Base-by-base conservation (phyloP, 2,888 invertebrate species). In the Mayetiola destructor region DNA sequence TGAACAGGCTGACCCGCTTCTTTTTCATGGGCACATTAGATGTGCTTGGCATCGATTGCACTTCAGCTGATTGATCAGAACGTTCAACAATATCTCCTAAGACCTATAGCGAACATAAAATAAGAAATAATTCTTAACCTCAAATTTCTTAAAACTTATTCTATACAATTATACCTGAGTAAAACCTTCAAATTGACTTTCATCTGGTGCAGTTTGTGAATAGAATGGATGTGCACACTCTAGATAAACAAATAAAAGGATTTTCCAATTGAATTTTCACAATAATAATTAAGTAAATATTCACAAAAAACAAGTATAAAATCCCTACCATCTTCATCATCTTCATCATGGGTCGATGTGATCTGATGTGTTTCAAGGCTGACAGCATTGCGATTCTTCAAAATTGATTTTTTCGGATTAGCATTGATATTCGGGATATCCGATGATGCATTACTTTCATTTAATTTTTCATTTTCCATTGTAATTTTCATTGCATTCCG, bases 51-150 rank as follows among this genome's bases (percentile, higher is more conserved):
- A 32, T 32, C 32, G 32, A 32, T 32, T 12, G 32, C n/a, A n/a
- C n/a, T n/a, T n/a, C n/a, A n/a, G n/a, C n/a, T n/a, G 32, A 6
- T 32, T 32, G 2, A 39, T 2, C 39, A 18, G 2, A 5, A 6
- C 39, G 16, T 42, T 42, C 42, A 23, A 42, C 42, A 12, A 42
- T 42, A n/a, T 42, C 42, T 12, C 42, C 42, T n/a, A 42, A 42
- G 14, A 42, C 42, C 42, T 42, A 18, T 16, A 36, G 16, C 20
- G 12, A 12, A 37, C 12, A 37, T 5, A 37, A 37, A 37, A n/a
- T 9, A 32, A 32, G 8, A 32, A 32, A 32, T 12, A 32, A 32
- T 12, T 8, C 12, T 32, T 32, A n/a, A n/a, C n/a, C n/a, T n/a
- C n/a, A n/a, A n/a, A n/a, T 8, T 36, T 4, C 12, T 5, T 12